Evolutionary conservation across 2,888 invertebrate species (phyloP), one percentile per base, ranked within the genome.

Genomic region (Chalcis sispes): DNA sequence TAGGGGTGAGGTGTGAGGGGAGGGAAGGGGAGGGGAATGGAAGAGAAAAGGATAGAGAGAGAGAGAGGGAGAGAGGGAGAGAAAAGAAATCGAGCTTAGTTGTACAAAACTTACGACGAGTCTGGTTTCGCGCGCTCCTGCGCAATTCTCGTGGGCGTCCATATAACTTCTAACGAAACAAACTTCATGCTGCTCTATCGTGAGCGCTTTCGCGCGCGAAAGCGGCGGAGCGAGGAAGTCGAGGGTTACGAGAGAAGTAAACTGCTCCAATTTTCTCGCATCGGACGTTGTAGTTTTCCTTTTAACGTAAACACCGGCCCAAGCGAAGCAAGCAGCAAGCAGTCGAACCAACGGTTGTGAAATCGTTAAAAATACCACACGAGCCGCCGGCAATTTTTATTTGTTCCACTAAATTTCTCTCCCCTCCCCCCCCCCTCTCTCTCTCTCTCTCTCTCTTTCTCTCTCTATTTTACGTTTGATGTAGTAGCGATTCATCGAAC

Each of bases 131-230:
- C 13, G 32, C 40, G 56, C n/a, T n/a, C n/a, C n/a, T n/a, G n/a
- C 50, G 61, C 67, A 58, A 75, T 76, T 76, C 69, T 64, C 66
- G 42, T n/a, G 76, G 42, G 32, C 40, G 27, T 67, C 62, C 72
- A 62, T 56, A 69, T 77, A 75, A 77, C 74, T 77, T 65, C 59
- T 56, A 71, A 72, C 77, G 77, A 74, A 77, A 74, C 71, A 77
- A 77, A 77, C 52, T 77, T 77, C 54, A 61, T 61, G 75, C 54
- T 65, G 69, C 69, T 65, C 23, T 42, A 15, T 8, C 7, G 25
- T n/a, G n/a, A n/a, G n/a, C n/a, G n/a, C n/a, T n/a, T n/a, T n/a
- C n/a, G n/a, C n/a, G n/a, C n/a, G n/a, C n/a, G n/a, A n/a, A n/a
- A n/a, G 46, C 8, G 27, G 20, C 46, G 1, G 36, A 20, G 48